These are phyloP conservation scores for Chironomus striatipennis DNA, from an alignment of 1,140 invertebrate genomes.

Conservation along the genomic window DNA sequence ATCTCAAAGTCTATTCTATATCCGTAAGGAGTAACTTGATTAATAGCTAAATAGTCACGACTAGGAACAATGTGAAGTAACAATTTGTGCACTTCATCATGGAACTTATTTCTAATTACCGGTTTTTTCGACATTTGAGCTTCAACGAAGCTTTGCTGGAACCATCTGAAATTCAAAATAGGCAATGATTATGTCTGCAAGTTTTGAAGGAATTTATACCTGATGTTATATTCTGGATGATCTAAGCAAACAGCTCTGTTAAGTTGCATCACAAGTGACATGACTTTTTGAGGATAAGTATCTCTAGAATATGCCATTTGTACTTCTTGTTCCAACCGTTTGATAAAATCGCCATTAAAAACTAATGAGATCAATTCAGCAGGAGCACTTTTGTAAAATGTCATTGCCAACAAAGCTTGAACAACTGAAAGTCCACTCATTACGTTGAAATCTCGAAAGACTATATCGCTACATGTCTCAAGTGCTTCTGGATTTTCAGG, in stretches of 20 bases:
- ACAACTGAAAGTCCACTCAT: conserved; percentile 42
- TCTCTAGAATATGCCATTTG: conserved; percentile 44
- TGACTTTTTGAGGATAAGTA: conserved; percentile 44
- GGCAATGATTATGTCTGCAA: too few relatives aligned
- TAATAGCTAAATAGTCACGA: conserved; percentile 34
- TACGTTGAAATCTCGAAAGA: conserved; percentile 42
- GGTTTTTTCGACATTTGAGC: conserved; percentile 37
- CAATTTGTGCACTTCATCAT: conserved; percentile 30
- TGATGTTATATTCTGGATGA: conserved; percentile 47
- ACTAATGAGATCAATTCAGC: conserved; percentile 43
- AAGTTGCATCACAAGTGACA: conserved; percentile 48
- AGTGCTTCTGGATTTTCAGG: conserved; percentile 37
- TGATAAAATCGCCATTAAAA: conserved; percentile 47
- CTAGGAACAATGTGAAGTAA: conserved; percentile 31
- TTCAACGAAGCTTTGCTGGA: conserved; percentile 53
- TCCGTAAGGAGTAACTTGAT: conserved; percentile 38
- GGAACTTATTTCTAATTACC: conserved; percentile 28
- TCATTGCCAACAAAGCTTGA: conserved; percentile 41
- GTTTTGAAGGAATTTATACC: too few relatives aligned
- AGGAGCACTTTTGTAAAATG: conserved; percentile 42
- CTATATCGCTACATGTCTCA: conserved; percentile 31
- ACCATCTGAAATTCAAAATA: conserved; percentile 45
- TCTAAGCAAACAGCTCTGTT: conserved; percentile 55
- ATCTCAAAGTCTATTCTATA: conserved; percentile 39
- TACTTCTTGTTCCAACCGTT: conserved; percentile 46